These are phyloP conservation scores for Thymelicus sylvestris DNA, from an alignment of 2,888 invertebrate species.

Conservation along the genomic window DNA sequence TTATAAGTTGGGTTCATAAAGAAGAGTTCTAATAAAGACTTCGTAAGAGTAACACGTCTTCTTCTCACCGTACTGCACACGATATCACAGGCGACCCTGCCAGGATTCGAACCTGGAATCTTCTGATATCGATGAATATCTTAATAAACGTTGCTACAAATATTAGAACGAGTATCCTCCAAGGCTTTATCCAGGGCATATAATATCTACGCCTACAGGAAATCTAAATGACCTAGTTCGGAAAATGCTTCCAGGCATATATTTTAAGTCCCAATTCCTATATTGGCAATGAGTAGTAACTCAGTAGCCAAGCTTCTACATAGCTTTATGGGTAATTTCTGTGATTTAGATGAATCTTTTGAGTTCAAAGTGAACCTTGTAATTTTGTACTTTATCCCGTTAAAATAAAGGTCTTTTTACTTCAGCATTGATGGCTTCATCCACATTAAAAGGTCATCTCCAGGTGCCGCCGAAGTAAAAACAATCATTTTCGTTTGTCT, in stretches of 20 bases:
- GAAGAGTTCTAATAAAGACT: too few relatives aligned
- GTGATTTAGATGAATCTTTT: constrained; percentile 11
- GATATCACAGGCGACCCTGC: constrained; percentile 78
- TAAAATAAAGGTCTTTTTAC: background rate
- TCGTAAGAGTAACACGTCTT: too few relatives aligned
- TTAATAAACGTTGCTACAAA: too few relatives aligned
- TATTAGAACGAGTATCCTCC: too few relatives aligned
- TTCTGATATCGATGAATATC: constrained; percentile 64
- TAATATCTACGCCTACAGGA: background rate
- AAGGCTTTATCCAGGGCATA: too few relatives aligned
- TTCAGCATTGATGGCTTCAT: too few relatives aligned
- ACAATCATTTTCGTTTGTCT: too few relatives aligned
- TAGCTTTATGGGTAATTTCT: constrained; percentile 16
- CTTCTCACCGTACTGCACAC: too few relatives aligned
- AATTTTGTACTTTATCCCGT: background rate
- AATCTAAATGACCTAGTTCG: background rate
- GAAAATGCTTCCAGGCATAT: constrained; percentile 1
- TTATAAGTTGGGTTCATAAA: too few relatives aligned
- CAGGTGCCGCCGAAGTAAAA: too few relatives aligned
- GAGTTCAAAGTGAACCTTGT: background rate
- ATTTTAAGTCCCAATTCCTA: background rate
- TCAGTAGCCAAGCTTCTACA: constrained; percentile 24
- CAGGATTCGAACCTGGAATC: constrained; percentile 88
- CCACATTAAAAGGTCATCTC: too few relatives aligned
- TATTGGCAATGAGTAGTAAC: constrained; percentile 15